Base-by-base conservation (phyloP, 2,888 invertebrate genomes). In the Terebella lapidaria region DNA sequence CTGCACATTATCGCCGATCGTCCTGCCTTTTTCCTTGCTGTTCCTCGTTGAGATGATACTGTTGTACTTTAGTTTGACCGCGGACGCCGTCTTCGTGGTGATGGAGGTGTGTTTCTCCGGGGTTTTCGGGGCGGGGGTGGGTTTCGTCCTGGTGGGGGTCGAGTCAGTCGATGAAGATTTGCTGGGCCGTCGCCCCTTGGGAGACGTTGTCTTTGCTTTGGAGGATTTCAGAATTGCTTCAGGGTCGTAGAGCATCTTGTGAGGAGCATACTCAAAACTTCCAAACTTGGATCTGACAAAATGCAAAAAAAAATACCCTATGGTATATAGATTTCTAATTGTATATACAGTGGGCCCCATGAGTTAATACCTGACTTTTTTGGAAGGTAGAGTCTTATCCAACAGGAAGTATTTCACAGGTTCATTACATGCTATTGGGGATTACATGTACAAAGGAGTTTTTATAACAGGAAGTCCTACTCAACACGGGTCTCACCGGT, bases 231-330 rank as follows among this genome's bases (percentile, higher is more conserved):
- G 10, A n/a, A 15, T 10, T 35, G 42, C 42, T 15, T 35, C 10
- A 15, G 42, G 42, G n/a, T 35, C 42, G n/a, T 35, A 35, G 42
- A 35, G 10, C 42, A 35, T 35, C n/a, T 35, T 35, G n/a, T 35
- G 10, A n/a, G 42, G 42, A 35, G 42, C 42, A 35, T 35, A 35
- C n/a, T 35, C 42, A n/a, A 35, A 35, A 35, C 42, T 35, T 15
- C 89, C 89, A 77, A 88, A 89, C 71, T 87, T 87, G 46, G 85
- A 83, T 61, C 85, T 78, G 70, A 30, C 25, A 24, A 35, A 35
- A n/a, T 35, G n/a, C n/a, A n/a, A n/a, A n/a, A n/a, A n/a, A n/a
- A n/a, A n/a, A n/a, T n/a, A n/a, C n/a, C n/a, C n/a, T n/a, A n/a
- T n/a, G 25, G 5, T 24, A n/a, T 30, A 20, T 46, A 22, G n/a